Evolutionary conservation across 2,888 invertebrate species (phyloP), one percentile per base, ranked within the genome.

Genomic region (Spicauda simplicius): DNA sequence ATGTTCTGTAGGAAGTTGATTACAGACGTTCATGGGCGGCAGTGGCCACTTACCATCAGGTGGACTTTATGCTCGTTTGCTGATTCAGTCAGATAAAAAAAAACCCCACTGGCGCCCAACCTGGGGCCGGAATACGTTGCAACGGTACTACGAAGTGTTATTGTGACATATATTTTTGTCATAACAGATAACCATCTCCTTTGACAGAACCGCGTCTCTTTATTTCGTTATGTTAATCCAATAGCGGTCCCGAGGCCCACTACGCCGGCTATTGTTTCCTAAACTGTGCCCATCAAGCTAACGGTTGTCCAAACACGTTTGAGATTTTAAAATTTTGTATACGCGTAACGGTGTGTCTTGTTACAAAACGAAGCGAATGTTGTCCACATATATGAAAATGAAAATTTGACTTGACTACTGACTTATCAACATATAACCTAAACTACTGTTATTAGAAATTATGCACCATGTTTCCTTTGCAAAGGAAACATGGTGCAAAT

Each of bases 71-170:
- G n/a, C n/a, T n/a, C n/a, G n/a, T n/a, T n/a, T n/a, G n/a, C n/a
- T n/a, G n/a, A n/a, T n/a, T n/a, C 25, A 33, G 8, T 6, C 33
- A 33, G 7, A 10, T 33, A 11, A 37, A 37, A 33, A 33, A 10
- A 2, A n/a, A n/a, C 50, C 50, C 50, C 18, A 37, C 52, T 81
- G 83, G 80, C 83, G 81, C 80, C 81, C 79, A 72, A 72, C 76
- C 70, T 72, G 77, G 75, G 74, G 64, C 72, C 71, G 75, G 18
- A 33, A 12, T 56, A 55, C 25, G 10, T 16, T 52, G 18, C 30
- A n/a, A n/a, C 8, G 16, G 18, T 37, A 25, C 45, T 62, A 11
- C 78, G 77, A 72, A 37, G 18, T 60, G 52, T 61, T 69, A 57
- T 18, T 71, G 63, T 69, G 66, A 69, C 68, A 73, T 61, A 64